These are phyloP conservation scores for Carposina sasakii DNA, from an alignment of 1,140 invertebrate genomes.

Conservation along the genomic window DNA sequence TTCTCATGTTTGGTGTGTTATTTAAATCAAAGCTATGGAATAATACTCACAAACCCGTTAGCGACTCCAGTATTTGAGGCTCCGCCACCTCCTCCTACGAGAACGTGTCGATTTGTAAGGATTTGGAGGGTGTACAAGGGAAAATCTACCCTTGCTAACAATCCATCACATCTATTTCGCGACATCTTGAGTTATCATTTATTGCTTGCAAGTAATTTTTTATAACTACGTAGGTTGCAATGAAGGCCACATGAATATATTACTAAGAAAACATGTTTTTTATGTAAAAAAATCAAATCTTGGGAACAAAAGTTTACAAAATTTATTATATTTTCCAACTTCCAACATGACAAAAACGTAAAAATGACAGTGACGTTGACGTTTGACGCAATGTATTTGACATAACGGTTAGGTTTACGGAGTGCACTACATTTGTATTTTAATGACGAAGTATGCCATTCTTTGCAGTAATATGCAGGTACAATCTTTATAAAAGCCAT, in stretches of 20 bases:
- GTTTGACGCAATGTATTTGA: too few relatives aligned
- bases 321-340: conserved; percentile 50
- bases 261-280: conserved; percentile 35
- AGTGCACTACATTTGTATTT: too few relatives aligned
- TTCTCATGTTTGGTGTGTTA: too few relatives aligned
- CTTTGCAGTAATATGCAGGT: too few relatives aligned
- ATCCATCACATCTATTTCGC: conserved; percentile 74
- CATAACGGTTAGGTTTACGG: too few relatives aligned
- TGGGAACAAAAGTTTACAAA: conserved; percentile 39
- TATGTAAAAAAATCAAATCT: conserved; percentile 36
- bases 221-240: conserved; percentile 34
- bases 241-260: conserved; percentile 43
- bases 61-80: conserved; percentile 95
- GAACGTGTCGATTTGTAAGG: conserved; percentile 91
- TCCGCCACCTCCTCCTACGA: conserved; percentile 96
- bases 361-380: conserved; percentile 44
- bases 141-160: conserved; percentile 91
- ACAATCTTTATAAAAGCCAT: too few relatives aligned
- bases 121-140: conserved; percentile 93
- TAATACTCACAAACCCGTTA: conserved; percentile 91
- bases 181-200: conserved; percentile 60
- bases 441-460: too few relatives aligned
- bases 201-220: conserved; percentile 12
- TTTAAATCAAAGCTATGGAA: too few relatives aligned
- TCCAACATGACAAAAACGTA: conserved; percentile 72